A percentile compares a stretch with the other conserved stretches of the same genome.
Conservation (phyloP, 2,888 invertebrate species). For the Cerceris ruficornis region DNA sequence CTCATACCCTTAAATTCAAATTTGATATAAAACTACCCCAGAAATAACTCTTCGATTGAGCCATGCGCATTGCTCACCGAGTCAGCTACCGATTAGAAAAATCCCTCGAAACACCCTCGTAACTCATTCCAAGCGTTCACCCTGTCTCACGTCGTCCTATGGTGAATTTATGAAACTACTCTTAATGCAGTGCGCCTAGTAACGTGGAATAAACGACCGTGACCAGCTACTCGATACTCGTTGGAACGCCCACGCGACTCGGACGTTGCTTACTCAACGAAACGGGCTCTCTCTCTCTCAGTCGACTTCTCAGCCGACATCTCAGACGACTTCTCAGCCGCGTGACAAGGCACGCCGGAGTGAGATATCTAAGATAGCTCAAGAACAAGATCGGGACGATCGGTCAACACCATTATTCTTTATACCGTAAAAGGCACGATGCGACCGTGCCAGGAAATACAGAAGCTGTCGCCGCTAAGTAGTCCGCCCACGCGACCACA, state of each 20-base stretch:
- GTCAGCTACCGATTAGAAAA: conserved; percentile 32
- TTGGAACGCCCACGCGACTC: conserved; percentile 59
- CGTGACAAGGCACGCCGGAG: conserved; percentile 48
- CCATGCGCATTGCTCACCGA: not conserved
- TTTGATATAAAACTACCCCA: not conserved
- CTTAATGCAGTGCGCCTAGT: conserved; percentile 60
- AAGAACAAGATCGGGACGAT: conserved; percentile 53
- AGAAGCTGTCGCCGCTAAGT: conserved; percentile 67
- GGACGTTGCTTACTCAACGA: conserved; percentile 43
- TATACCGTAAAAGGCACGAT: conserved; percentile 63
- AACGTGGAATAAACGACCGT: conserved; percentile 63
- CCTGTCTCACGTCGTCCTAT: conserved; percentile 43
- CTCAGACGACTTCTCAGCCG: conserved; percentile 11
- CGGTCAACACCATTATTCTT: conserved; percentile 58
- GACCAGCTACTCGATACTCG: conserved; percentile 64
- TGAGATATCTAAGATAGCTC: conserved; percentile 69
- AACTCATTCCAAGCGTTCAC: conserved; percentile 43
- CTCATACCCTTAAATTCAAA: no score
- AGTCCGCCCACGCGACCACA: conserved; percentile 64
- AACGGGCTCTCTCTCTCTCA: not conserved
- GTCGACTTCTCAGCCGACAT: conserved; percentile 40
- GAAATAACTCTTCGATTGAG: conserved; percentile 26
- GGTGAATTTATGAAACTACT: conserved; percentile 63
- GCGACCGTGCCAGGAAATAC: conserved; percentile 57
- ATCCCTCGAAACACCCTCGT: conserved; percentile 41